These are phyloP conservation scores for Daboia siamensis DNA, from an alignment of 2,113 vertebrate species.

Conservation along the genomic window DNA sequence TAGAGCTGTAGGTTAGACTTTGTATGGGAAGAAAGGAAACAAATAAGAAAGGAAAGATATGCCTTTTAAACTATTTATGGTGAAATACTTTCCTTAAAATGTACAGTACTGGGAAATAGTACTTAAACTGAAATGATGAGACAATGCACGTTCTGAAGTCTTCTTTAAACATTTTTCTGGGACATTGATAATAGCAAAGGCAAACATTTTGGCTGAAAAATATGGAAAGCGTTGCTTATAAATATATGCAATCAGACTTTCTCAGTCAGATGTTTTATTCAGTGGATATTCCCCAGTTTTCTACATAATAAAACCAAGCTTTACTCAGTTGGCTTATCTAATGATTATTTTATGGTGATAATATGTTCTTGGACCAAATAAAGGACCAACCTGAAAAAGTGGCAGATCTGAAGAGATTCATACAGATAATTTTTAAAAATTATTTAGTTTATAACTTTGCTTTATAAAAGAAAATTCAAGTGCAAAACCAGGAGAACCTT, in stretches of 20 bases:
- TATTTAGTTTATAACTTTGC: too few relatives aligned
- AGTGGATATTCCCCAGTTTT: background rate
- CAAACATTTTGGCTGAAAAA: background rate
- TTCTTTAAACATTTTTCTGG: background rate
- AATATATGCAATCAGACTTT: background rate
- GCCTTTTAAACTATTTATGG: background rate
- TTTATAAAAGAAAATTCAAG: too few relatives aligned
- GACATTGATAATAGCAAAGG: background rate
- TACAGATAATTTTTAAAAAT: too few relatives aligned
- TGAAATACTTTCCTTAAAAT: background rate
- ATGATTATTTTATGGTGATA: background rate
- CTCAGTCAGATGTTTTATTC: background rate
- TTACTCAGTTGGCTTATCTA: background rate
- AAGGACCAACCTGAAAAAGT: too few relatives aligned
- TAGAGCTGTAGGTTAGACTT: background rate
- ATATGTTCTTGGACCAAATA: too few relatives aligned
- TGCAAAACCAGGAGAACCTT: too few relatives aligned
- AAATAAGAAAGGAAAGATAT: background rate
- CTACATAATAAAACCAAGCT: background rate
- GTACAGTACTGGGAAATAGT: background rate
- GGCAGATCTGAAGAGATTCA: too few relatives aligned
- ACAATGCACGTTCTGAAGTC: background rate
- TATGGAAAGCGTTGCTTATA: background rate
- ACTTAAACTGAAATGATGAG: background rate
- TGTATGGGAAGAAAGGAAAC: background rate